These are phyloP conservation scores for Nomada fabriciana DNA, from an alignment of 2,888 invertebrate genomes.

Conservation along the genomic window DNA sequence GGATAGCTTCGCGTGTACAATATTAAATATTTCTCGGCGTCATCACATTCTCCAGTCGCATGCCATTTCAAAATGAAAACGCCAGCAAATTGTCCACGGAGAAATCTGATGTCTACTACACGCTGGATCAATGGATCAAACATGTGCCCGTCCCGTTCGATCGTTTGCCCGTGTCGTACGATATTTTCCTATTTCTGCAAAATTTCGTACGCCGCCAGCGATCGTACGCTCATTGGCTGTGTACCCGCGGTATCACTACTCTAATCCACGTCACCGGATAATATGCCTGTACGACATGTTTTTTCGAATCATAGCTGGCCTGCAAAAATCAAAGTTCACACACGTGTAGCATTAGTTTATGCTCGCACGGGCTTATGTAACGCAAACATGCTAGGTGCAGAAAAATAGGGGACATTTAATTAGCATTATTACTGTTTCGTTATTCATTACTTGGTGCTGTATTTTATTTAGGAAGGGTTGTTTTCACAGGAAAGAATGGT, in stretches of 20 bases:
- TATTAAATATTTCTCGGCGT: background rate
- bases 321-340: conserved; percentile 1
- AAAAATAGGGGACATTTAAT: too few relatives aligned
- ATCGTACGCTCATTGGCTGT: conserved; percentile 49
- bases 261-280: conserved; percentile 11
- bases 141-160: background rate
- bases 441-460: background rate
- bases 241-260: conserved; percentile 46
- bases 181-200: conserved; percentile 48
- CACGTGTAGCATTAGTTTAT: background rate
- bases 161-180: conserved; percentile 28
- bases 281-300: background rate
- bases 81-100: background rate
- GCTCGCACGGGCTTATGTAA: background rate
- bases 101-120: background rate
- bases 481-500: too few relatives aligned
- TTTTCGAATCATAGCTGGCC: background rate
- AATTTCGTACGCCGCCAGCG: conserved; percentile 42
- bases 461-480: too few relatives aligned
- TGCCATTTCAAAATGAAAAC: background rate
- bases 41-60: background rate
- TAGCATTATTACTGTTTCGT: background rate
- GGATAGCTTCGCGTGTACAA: too few relatives aligned
- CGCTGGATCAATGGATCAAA: background rate
- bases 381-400: background rate